Percentiles rank a stretch among this genome's conserved stretches.
Conservation (phyloP, 2,113 vertebrate species). For the Cichladusa arquata region DNA sequence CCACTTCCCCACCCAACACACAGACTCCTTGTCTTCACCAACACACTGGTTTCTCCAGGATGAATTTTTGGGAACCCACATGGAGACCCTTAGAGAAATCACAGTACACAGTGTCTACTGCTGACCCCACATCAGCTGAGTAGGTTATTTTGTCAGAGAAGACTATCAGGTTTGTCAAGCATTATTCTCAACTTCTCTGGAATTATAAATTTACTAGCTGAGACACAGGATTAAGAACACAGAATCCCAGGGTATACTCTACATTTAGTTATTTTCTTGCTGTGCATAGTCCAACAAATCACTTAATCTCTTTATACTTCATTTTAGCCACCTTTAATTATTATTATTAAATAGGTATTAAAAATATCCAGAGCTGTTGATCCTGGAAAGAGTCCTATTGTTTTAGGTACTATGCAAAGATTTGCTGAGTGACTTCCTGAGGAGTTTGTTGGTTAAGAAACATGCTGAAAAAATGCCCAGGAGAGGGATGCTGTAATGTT, state of each 20-base stretch:
- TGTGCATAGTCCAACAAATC: not conserved
- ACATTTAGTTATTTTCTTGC: not conserved
- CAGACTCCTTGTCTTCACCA: too few species aligned
- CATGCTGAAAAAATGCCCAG: not conserved
- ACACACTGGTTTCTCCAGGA: not conserved
- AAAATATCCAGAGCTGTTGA: not conserved
- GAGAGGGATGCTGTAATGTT: not conserved
- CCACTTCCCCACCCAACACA: too few species aligned
- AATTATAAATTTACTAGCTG: not conserved
- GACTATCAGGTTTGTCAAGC: not conserved
- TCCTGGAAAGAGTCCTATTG: not conserved
- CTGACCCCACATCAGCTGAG: fast-evolving
- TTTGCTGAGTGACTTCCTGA: not conserved
- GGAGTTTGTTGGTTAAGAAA: not conserved
- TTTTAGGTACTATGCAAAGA: not conserved
- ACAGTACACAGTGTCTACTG: too few species aligned
- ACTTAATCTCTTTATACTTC: slow-evolving; percentile 16
- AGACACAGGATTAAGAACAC: not conserved
- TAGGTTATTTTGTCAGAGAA: not conserved
- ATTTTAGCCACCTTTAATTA: slow-evolving; percentile 11
- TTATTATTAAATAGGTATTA: slow-evolving; percentile 30
- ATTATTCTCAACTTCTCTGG: not conserved
- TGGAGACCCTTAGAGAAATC: not conserved
- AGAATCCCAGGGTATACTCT: not conserved
- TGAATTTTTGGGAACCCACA: not conserved